Evolutionary conservation across 2,888 invertebrate species (phyloP), one percentile per base, ranked within the genome.

Genomic region (Molanna angustata): DNA sequence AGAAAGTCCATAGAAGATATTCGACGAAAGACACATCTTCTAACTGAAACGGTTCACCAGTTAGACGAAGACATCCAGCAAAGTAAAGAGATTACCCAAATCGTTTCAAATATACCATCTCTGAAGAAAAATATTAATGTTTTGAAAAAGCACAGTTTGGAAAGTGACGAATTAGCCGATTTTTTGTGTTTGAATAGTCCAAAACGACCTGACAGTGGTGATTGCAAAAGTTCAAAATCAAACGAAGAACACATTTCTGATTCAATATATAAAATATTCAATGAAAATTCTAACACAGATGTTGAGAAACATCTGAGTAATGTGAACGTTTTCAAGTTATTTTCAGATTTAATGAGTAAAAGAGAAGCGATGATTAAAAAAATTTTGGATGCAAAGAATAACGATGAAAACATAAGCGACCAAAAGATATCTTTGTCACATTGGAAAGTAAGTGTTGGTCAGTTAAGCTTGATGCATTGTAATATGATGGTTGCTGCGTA

Each of bases 381-480:
- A 11, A 19, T 55, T 13, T 32, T 27, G 13, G 45, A 40, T 2
- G 55, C 51, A 20, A 20, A 44, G 21, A 16, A 21, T 2, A 3
- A 14, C 11, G 44, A 52, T 14, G 55, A 49, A 37, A 13, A 13
- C 7, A 16, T 31, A 27, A 35, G 42, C n/a, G 42, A 21, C 6
- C 14, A 16, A 9, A 32, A 17, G n/a, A 21, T 22, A 19, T 20
- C 39, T 11, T n/a, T 35, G n/a, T 37, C 47, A n/a, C n/a, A n/a
- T n/a, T 55, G 51, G 55, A 55, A 47, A 14, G 50, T 47, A 7
- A 47, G 43, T 51, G 16, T 55, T 2, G 50, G 43, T 7, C 33
- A 33, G 11, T 17, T 55, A 17, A 50, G 35, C 21, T 19, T 45
- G 2, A 42, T 51, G 37, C 48, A 51, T 21, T 47, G 43, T 14